Conservation (phyloP, 1,140 invertebrate species). For the Lordiphosa collinella region DNA sequence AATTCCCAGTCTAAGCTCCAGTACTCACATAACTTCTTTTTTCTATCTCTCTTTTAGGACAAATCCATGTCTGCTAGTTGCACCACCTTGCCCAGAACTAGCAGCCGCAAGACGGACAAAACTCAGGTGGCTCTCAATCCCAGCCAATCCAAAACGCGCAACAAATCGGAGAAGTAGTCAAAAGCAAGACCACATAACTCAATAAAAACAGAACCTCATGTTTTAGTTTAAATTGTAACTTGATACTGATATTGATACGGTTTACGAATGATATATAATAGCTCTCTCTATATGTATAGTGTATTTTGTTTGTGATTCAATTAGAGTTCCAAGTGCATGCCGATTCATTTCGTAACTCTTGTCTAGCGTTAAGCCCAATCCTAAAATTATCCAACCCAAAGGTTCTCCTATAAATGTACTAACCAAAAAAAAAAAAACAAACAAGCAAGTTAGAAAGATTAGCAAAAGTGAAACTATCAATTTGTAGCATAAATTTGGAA, state of each 20-base stretch:
- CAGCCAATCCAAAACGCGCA: slow-evolving; percentile 57
- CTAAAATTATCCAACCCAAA: slow-evolving; percentile 27
- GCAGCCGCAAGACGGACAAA: slow-evolving; percentile 76
- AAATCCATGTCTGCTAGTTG: slow-evolving; percentile 81
- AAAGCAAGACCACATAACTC: neutral
- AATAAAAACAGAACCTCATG: slow-evolving; percentile 45
- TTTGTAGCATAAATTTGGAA: slow-evolving; percentile 53
- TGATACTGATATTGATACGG: slow-evolving; percentile 44
- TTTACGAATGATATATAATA: slow-evolving; percentile 33
- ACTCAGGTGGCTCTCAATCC: slow-evolving; percentile 27
- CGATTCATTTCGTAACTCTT: slow-evolving; percentile 42
- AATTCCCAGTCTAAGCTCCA: neutral
- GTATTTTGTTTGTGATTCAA: slow-evolving; percentile 65
- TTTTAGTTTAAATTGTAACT: slow-evolving; percentile 71
- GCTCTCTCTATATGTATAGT: slow-evolving; percentile 36
- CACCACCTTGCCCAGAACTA: slow-evolving; percentile 82
- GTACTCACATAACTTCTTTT: neutral
- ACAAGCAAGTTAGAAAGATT: neutral
- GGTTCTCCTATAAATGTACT: slow-evolving; percentile 35
- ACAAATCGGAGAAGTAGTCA: slow-evolving; percentile 64
- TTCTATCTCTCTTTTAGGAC: slow-evolving; percentile 73
- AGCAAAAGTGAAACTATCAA: slow-evolving; percentile 29
- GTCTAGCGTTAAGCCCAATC: slow-evolving; percentile 51
- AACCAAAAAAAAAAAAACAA: slow-evolving; percentile 23
- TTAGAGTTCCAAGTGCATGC: slow-evolving; percentile 38